Evolutionary conservation across 2,888 invertebrate genomes (phyloP), one percentile per base, ranked within the genome.

Genomic region (Diarsia brunnea): DNA sequence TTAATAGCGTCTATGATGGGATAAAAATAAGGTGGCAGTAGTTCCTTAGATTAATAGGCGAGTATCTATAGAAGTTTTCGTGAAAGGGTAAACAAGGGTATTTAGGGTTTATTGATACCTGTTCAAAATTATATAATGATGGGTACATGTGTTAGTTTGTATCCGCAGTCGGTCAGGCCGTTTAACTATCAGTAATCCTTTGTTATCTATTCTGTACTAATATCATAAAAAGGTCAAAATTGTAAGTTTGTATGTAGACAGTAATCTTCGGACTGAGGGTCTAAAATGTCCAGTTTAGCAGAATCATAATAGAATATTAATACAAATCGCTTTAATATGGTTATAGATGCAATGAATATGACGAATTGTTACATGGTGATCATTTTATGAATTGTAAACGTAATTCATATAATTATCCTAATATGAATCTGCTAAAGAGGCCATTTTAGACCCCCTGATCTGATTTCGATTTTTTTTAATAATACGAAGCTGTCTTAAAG

Each of bases 1-100:
- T 66, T 47, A 47, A 77, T 69, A 64, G 61, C 69, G 76, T 83
- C 77, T 45, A n/a, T 86, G 74, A 84, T 84, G 65, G 78, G 69
- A 74, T 86, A 68, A 73, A 68, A 58, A 70, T 82, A 51, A 74
- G 69, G 71, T 81, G 66, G 24, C 49, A 43, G 63, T 60, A 24
- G 65, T 69, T 73, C 63, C 45, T 70, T 58, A 67, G 1, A 27
- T 69, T 84, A 70, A 80, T 68, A 67, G 64, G 31, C 45, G 31
- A 16, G n/a, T 72, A 58, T 75, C 31, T 31, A 68, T 49, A 55
- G 49, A 27, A 45, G 69, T 67, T 49, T 74, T 21, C 49, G 61
- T 78, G 16, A 69, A 73, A 27, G 31, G 64, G 68, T 73, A 38
- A 84, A 84, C 69, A 84, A 63, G 60, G 58, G 12, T 10, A 11